A percentile compares a stretch with the other conserved stretches of the same genome.
phyloP scores from a whole-genome alignment of 2,797 vertebrate species.

The Orientallactaga sibirica region DNA sequence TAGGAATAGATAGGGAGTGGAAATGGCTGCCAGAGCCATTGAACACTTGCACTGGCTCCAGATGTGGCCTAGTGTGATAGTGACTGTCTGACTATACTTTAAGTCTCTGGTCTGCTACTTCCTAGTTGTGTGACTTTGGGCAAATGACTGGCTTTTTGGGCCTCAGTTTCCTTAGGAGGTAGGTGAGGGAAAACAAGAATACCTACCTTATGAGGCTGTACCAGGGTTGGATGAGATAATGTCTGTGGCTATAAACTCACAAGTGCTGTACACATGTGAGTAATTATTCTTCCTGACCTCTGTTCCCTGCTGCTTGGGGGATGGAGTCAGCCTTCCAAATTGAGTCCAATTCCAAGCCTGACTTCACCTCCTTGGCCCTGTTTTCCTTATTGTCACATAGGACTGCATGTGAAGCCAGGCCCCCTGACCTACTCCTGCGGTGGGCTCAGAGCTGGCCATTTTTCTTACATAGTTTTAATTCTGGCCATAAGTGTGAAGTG shows the following conservation, averaged over 20 bases:
- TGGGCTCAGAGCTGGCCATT: slow-evolving; percentile 56
- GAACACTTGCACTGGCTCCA: neutral
- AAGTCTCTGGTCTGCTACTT: slow-evolving; percentile 20
- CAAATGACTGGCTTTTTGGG: slow-evolving; percentile 7
- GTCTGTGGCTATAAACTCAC: slow-evolving; percentile 75
- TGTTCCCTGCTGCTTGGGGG: slow-evolving; percentile 65
- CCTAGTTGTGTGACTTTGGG: slow-evolving; percentile 41
- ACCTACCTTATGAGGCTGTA: slow-evolving; percentile 62
- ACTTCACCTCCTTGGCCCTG: slow-evolving; percentile 79
- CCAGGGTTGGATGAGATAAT: slow-evolving; percentile 78
- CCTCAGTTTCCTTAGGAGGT: slow-evolving; percentile 78
- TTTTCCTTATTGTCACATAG: slow-evolving; percentile 70
- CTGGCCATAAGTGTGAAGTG: slow-evolving; percentile 14
- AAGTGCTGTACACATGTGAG: slow-evolving; percentile 73
- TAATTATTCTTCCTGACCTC: slow-evolving; percentile 78
- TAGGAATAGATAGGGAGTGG: neutral
- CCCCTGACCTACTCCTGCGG: slow-evolving; percentile 29
- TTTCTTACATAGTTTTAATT: slow-evolving; percentile 43
- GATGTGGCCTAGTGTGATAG: neutral
- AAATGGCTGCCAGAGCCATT: neutral
- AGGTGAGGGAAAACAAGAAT: slow-evolving; percentile 58
- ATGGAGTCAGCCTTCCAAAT: slow-evolving; percentile 71
- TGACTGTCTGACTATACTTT: slow-evolving; percentile 25
- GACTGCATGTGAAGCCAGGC: slow-evolving; percentile 60
- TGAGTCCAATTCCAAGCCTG: slow-evolving; percentile 78